A percentile compares a stretch with the other conserved stretches of the same genome.
Conservation (phyloP, 1,140 invertebrate genomes). For the Calephelis virginiensis region DNA sequence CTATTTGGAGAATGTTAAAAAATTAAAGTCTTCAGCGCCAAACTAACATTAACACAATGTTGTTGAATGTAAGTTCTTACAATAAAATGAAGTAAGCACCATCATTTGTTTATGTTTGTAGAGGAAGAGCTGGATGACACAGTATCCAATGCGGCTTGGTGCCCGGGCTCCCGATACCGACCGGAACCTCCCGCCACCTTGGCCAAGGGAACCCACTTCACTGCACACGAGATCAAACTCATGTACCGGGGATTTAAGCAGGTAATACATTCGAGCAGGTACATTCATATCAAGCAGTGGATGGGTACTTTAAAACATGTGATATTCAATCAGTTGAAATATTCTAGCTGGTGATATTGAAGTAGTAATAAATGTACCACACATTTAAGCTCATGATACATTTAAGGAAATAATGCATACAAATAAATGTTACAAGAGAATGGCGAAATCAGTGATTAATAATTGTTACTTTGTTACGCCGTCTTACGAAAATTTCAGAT, state of each 20-base stretch:
- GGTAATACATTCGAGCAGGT: conserved; percentile 62
- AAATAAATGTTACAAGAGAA: not conserved
- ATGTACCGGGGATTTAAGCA: conserved; percentile 97
- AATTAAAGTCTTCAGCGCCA: too few relatives aligned
- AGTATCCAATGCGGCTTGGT: conserved; percentile 80
- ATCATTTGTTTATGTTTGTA: conserved; percentile 31
- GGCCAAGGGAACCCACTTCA: conserved; percentile 91
- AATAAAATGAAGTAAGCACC: too few relatives aligned
- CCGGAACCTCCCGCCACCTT: conserved; percentile 91
- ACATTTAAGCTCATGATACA: not conserved
- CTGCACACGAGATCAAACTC: conserved; percentile 92
- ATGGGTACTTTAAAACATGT: not conserved
- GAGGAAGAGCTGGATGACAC: conserved; percentile 88
- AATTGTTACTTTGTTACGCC: too few relatives aligned
- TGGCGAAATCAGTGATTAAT: too few relatives aligned
- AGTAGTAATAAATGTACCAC: too few relatives aligned
- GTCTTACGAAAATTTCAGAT: too few relatives aligned
- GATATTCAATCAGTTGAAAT: too few relatives aligned
- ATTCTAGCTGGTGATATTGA: too few relatives aligned
- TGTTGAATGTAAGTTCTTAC: too few relatives aligned
- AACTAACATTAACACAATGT: too few relatives aligned
- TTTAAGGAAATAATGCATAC: not conserved
- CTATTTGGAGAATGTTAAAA: too few relatives aligned
- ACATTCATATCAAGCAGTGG: not conserved
- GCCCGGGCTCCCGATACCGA: conserved; percentile 85